Evolutionary conservation across 1,140 invertebrate genomes (phyloP).

Genomic region (Lasioglossum albipes): DNA sequence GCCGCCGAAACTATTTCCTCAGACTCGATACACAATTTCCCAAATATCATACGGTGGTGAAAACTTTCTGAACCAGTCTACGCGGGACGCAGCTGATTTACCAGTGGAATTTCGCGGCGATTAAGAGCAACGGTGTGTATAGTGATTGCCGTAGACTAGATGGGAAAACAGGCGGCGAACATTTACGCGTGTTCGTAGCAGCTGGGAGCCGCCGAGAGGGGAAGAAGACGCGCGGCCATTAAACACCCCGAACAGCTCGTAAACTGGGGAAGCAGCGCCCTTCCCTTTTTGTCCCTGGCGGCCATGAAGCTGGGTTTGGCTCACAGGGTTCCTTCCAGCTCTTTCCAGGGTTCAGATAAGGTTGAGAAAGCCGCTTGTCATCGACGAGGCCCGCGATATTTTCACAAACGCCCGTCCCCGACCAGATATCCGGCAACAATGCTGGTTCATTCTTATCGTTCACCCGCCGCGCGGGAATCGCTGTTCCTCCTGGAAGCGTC

Average conservation of each 20-base stretch:
- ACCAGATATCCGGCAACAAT: constrained; percentile 53
- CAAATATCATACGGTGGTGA: no score
- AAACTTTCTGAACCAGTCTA: no score
- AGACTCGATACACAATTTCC: no score
- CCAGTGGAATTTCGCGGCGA: neutral
- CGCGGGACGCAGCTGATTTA: no score
- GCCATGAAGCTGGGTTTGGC: neutral
- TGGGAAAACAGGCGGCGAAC: constrained; percentile 16
- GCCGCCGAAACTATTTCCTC: no score
- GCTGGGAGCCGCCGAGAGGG: constrained; percentile 39
- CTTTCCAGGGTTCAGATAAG: constrained; percentile 48
- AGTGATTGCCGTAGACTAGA: neutral
- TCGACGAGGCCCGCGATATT: constrained; percentile 45
- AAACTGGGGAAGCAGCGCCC: constrained; percentile 49
- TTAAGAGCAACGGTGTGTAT: neutral
- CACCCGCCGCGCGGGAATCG: constrained; percentile 14
- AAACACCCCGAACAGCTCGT: constrained; percentile 58
- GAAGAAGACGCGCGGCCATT: constrained; percentile 52
- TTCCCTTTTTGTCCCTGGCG: constrained; percentile 15
- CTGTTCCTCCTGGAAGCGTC: neutral
- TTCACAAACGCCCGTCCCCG: constrained; percentile 14
- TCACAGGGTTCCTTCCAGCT: constrained; percentile 2
- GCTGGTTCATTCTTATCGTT: constrained; percentile 38
- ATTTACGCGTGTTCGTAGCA: constrained; percentile 27
- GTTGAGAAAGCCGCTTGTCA: constrained; percentile 47